Evolutionary conservation across 2,888 invertebrate species (phyloP).

Genomic region (Drosophila hawaiiensis): DNA sequence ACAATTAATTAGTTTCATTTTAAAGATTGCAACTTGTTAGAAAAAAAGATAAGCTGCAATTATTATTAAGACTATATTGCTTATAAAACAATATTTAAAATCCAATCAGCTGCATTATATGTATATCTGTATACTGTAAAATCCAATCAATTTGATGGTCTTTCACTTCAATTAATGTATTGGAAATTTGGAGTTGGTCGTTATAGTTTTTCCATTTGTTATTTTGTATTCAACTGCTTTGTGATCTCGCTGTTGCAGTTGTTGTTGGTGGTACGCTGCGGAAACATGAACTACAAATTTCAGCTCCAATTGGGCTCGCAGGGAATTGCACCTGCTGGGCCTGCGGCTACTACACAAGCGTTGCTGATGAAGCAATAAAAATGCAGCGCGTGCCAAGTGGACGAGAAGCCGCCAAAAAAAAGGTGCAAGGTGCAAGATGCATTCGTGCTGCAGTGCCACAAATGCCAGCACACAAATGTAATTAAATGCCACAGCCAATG

Average conservation of each 20-base stretch:
- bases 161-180: not conserved
- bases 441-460: conserved; percentile 28
- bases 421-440: conserved; percentile 64
- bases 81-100: not conserved
- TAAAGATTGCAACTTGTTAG: not conserved
- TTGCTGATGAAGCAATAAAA: conserved; percentile 77
- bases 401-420: conserved; percentile 65
- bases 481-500: conserved; percentile 48
- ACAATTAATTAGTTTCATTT: not conserved
- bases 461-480: conserved; percentile 32
- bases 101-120: not conserved
- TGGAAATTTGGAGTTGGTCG: conserved; percentile 2
- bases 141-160: not conserved
- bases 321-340: conserved; percentile 64
- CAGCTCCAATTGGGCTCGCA: conserved; percentile 57
- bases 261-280: conserved; percentile 44
- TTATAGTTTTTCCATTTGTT: conserved; percentile 19
- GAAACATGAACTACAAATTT: conserved; percentile 75
- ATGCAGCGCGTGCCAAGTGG: conserved; percentile 73
- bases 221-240: conserved; percentile 12
- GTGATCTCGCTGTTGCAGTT: conserved; percentile 22
- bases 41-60: not conserved
- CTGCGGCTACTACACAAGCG: conserved; percentile 60
- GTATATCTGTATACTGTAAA: not conserved
- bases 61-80: not conserved